Conservation (phyloP, 2,888 invertebrate species). For the Stratiomys singularior region DNA sequence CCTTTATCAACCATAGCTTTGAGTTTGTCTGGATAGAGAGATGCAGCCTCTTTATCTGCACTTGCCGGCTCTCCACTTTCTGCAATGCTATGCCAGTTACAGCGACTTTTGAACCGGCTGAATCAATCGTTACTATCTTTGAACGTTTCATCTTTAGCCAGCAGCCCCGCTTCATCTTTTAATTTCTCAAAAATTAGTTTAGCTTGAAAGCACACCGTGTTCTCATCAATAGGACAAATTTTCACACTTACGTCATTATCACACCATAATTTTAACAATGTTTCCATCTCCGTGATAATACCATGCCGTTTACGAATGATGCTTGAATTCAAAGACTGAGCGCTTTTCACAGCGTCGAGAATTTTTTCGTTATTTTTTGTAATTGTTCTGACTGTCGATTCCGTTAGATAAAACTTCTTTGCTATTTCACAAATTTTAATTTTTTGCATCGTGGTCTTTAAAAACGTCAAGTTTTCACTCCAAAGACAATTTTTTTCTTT, state of each 20-base stretch:
- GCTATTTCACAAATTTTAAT: conserved; percentile 36
- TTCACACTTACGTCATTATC: background rate
- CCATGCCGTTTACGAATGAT: conserved; percentile 2
- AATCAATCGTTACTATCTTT: too few relatives aligned
- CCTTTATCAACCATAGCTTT: too few relatives aligned
- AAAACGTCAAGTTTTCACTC: background rate
- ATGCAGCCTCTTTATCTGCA: too few relatives aligned
- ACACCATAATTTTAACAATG: background rate
- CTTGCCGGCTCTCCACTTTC: too few relatives aligned
- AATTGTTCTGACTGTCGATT: conserved; percentile 13
- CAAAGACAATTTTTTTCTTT: conserved; percentile 30
- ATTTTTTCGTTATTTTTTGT: background rate
- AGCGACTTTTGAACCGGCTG: too few relatives aligned
- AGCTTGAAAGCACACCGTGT: too few relatives aligned
- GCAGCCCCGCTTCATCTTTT: too few relatives aligned
- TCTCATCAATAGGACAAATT: background rate
- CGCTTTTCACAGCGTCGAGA: conserved; percentile 28
- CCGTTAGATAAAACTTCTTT: conserved; percentile 24
- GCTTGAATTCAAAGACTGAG: conserved; percentile 21
- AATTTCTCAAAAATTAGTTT: too few relatives aligned
- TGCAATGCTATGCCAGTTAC: too few relatives aligned
- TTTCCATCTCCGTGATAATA: conserved; percentile 13
- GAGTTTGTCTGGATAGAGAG: too few relatives aligned
- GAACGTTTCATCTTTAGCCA: too few relatives aligned
- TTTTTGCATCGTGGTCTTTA: background rate